Evolutionary conservation across 2,797 vertebrate genomes (phyloP), one percentile per base, ranked within the genome.

Genomic region (Leptodactylus fallax): DNA sequence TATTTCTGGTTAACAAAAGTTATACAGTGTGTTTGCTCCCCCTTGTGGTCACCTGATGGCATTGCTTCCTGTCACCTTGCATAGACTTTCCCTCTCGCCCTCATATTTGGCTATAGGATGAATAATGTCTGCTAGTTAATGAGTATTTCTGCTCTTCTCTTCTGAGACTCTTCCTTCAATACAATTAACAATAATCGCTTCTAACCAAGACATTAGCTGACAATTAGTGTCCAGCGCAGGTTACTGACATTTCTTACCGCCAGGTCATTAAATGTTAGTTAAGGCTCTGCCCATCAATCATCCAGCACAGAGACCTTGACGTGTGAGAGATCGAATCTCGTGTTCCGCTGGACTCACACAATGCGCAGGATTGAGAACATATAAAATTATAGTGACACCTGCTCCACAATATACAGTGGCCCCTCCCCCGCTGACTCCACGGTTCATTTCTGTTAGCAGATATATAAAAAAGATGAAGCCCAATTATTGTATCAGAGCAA

Each of bases 181-280:
- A 77, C 80, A 83, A 87, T 87, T 87, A 87, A 87, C 67, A 79
- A 85, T 85, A 87, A 82, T 87, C 60, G 65, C 86, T 67, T 74
- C 80, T 77, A 65, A 78, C 86, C 71, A 25, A 83, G 87, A 84
- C 81, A 79, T 76, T 85, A 88, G 65, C 47, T 13, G 83, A 11
- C 78, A 85, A 88, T 85, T 85, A 81, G 55, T 47, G 80, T 27
- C 81, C 67, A 25, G 69, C 3, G 6, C 67, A 45, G 87, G 83
- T 85, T 56, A n/a, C 72, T 61, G 55, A 49, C 21, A 0, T 17
- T n/a, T 58, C 65, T n/a, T 56, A 7, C 45, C n/a, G 12, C n/a
- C 83, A 36, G 87, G 82, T 81, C 83, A 85, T 85, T 88, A 88
- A 65, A 56, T 36, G 56, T 76, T 56, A 25, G 65, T n/a, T n/a